These are phyloP conservation scores for Premnoplex brunnescens DNA, from an alignment of 2,797 vertebrate genomes.

Conservation along the genomic window DNA sequence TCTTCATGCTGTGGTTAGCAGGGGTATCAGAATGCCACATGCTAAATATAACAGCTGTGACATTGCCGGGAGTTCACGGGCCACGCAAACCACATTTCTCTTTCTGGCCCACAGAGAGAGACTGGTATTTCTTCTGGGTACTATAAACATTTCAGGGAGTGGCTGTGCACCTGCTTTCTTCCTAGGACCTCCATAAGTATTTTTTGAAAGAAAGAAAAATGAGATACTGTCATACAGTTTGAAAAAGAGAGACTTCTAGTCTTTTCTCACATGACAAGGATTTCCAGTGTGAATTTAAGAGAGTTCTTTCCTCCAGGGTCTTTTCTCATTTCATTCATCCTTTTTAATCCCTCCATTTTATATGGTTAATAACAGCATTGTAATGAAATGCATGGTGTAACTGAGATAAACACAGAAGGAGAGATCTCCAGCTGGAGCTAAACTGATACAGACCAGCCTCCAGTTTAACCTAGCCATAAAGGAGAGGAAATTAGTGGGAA, in stretches of 20 bases:
- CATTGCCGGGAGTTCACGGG: conserved; percentile 11
- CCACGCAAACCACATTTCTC: neutral
- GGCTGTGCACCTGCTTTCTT: neutral
- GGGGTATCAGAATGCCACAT: neutral
- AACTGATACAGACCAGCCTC: conserved; percentile 24
- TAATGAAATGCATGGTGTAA: conserved; percentile 23
- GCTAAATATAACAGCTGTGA: conserved; percentile 39
- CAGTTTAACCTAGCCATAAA: neutral
- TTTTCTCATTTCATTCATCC: conserved; percentile 23
- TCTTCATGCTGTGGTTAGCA: neutral
- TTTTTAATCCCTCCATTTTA: conserved; percentile 42
- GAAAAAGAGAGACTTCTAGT: neutral
- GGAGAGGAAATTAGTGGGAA: neutral
- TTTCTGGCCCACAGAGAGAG: neutral
- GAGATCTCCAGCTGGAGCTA: conserved; percentile 24
- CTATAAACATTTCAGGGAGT: neutral
- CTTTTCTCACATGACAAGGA: neutral
- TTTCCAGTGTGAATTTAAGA: neutral
- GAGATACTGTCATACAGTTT: neutral
- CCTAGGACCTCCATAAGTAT: neutral
- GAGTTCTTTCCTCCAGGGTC: conserved; percentile 2
- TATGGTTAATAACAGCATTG: neutral
- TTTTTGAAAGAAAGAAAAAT: neutral
- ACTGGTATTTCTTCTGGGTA: neutral
- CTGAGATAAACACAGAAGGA: conserved; percentile 38